Percentiles rank a stretch among this genome's conserved stretches.
phyloP scores from a whole-genome alignment of 2,113 vertebrate genomes.

The Notothenia rossii region DNA sequence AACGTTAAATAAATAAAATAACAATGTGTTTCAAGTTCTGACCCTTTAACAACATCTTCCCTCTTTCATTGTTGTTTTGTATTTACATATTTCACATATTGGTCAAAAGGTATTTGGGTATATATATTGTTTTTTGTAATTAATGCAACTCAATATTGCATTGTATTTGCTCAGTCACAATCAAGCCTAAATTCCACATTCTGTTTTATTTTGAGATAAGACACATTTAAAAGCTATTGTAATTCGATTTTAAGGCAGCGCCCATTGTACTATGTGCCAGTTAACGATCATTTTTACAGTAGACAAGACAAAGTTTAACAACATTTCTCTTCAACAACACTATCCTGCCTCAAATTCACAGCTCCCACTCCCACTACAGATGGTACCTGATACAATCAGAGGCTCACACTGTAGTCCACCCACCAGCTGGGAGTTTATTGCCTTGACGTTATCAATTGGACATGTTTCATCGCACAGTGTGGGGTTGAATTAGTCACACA shows the following conservation, averaged over 20 bases:
- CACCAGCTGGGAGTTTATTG: slow-evolving; percentile 57
- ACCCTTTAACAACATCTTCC: no score
- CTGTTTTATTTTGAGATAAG: background rate
- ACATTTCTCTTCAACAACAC: background rate
- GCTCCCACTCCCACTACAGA: slow-evolving; percentile 3
- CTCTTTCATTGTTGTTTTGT: no score
- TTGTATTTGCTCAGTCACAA: background rate
- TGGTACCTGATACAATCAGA: slow-evolving; percentile 33
- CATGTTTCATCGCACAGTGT: slow-evolving; percentile 53
- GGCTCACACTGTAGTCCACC: slow-evolving; percentile 36
- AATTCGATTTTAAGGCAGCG: background rate
- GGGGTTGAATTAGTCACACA: slow-evolving; percentile 53
- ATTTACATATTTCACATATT: no score
- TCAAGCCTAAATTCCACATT: background rate
- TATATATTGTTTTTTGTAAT: no score
- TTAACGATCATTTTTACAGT: background rate
- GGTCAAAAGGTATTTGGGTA: no score
- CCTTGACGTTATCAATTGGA: slow-evolving; percentile 60
- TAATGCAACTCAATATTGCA: no score
- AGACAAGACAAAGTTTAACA: background rate
- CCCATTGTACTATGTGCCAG: background rate
- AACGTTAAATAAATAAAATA: no score
- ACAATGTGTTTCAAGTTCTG: background rate
- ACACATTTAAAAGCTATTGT: background rate
- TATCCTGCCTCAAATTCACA: background rate